Base-by-base conservation (phyloP, 2,113 vertebrate genomes). In the Bubo blakistoni region DNA sequence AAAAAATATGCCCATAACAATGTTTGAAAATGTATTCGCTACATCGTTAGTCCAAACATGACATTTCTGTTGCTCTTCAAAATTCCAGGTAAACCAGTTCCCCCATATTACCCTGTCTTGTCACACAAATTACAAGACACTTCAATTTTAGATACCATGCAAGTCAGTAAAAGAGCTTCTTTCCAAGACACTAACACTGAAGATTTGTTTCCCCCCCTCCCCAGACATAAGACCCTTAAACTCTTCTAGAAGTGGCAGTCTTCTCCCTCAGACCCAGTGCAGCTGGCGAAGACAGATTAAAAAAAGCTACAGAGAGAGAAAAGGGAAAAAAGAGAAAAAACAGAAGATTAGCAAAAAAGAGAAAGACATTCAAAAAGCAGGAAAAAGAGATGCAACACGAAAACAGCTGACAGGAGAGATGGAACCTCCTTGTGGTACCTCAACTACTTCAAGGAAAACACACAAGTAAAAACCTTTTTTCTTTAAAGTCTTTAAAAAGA, bases 261-360 rank as follows among this genome's bases (percentile, higher is more conserved):
- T 98, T 99, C 98, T 99, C 99, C 97, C 98, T 99, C 98, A 98
- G 97, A 98, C 97, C 98, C 97, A 98, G 96, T 96, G 97, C 98
- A 98, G 98, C 97, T 97, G 98, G 98, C 98, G 98, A 98, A 98
- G 98, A 99, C 98, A 98, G 98, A 98, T 98, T 99, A 99, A 99
- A 99, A 99, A 99, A 99, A 99, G 99, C 99, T 99, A 98, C 90
- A 92, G 91, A 97, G 95, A 97, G 96, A 98, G 98, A 99, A 97
- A 99, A 97, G 96, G 96, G 94, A 16, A 85, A 67, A 97, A 91
- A 97, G 38, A 88, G 85, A 95, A 96, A 97, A 97, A 98, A 85
- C 93, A 97, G 90, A 95, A 94, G 93, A 95, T 98, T 98, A 98
- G 97, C 97, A 91, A 92, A 96, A 92, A 97, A 94, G 97, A 90